Conservation (phyloP, 1,140 invertebrate species). For the Elysia chlorotica region DNA sequence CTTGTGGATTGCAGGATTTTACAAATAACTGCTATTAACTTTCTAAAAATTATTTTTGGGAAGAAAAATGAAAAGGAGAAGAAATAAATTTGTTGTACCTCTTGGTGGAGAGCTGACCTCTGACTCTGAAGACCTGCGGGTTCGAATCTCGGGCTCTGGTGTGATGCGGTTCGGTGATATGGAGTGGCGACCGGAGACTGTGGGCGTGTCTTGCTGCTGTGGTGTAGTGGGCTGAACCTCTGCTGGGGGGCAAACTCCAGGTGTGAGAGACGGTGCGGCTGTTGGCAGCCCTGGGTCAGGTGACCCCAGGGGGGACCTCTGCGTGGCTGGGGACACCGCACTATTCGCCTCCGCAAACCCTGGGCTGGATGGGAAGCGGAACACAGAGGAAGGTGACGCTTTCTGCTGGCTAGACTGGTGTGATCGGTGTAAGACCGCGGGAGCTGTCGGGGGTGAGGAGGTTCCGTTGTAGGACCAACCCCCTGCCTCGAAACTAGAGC, state of each 20-base stretch:
- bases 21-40: no score
- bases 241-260: no score
- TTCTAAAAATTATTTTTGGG: no score
- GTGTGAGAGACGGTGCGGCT: background rate
- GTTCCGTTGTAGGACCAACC: no score
- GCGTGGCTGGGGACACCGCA: conserved; percentile 4
- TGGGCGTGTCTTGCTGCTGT: conserved; percentile 16
- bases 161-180: background rate
- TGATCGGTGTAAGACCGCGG: conserved; percentile 35
- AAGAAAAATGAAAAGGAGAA: no score
- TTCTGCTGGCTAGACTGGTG: no score
- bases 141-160: background rate
- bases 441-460: conserved; percentile 23
- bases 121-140: conserved; percentile 76
- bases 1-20: background rate
- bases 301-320: background rate
- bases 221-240: no score
- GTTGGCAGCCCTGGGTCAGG: background rate
- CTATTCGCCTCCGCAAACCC: conserved; percentile 30
- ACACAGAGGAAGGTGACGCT: conserved; percentile 57
- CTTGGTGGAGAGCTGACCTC: conserved; percentile 90
- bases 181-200: conserved; percentile 10
- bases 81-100: no score
- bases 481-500: no score
- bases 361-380: conserved; percentile 55